These are phyloP conservation scores for Liparis tanakae DNA, from an alignment of 2,797 vertebrate genomes.

Conservation along the genomic window DNA sequence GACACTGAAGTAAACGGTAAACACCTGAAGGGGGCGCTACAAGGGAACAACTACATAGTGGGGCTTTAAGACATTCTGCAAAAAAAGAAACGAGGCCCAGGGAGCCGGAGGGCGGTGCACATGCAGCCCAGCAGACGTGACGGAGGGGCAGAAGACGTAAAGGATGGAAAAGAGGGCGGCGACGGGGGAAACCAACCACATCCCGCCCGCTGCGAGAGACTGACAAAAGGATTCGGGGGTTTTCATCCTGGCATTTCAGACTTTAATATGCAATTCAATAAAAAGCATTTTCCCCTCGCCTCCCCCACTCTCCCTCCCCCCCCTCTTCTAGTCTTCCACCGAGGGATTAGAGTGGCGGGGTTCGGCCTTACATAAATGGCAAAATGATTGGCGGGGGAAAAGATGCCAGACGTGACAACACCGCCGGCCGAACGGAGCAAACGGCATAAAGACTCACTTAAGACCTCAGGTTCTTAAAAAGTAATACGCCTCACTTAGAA, in stretches of 20 bases:
- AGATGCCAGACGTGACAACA: slow-evolving; percentile 42
- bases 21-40: too few relatives aligned
- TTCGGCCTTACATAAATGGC: slow-evolving; percentile 47
- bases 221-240: slow-evolving; percentile 59
- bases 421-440: slow-evolving; percentile 39
- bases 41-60: too few relatives aligned
- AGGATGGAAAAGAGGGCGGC: slow-evolving; percentile 58
- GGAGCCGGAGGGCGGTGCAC: slow-evolving; percentile 25
- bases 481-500: slow-evolving; percentile 3
- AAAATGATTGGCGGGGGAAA: slow-evolving; percentile 43
- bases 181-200: slow-evolving; percentile 51
- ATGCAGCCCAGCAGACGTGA: slow-evolving; percentile 47
- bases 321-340: slow-evolving; percentile 53
- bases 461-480: slow-evolving; percentile 5
- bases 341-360: slow-evolving; percentile 42
- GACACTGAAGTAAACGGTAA: too few relatives aligned
- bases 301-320: too few relatives aligned
- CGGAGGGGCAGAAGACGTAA: slow-evolving; percentile 41
- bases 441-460: slow-evolving; percentile 23
- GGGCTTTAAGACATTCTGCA: too few relatives aligned
- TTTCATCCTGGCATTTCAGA: slow-evolving; percentile 58
- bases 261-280: slow-evolving; percentile 60
- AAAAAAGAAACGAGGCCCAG: neutral
- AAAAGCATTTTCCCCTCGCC: slow-evolving; percentile 33
- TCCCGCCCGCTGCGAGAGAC: slow-evolving; percentile 52